These are phyloP conservation scores for Drosophila kokeensis DNA, from an alignment of 2,888 invertebrate genomes.

Conservation along the genomic window DNA sequence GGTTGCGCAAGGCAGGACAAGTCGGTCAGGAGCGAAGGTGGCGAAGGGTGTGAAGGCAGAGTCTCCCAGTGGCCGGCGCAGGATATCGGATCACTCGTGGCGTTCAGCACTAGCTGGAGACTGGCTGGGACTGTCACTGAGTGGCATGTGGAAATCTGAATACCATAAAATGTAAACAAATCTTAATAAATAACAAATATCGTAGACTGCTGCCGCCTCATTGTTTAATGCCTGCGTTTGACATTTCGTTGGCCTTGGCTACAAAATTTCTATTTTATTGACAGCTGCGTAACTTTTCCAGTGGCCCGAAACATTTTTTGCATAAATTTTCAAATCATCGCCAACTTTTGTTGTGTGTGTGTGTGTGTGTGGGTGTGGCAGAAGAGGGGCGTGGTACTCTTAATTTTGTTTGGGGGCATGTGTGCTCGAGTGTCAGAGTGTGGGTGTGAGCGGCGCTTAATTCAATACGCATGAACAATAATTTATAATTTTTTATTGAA, in stretches of 20 bases:
- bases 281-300: constrained; percentile 58
- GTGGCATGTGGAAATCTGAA: constrained; percentile 36
- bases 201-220: constrained; percentile 21
- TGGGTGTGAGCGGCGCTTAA: constrained; percentile 41
- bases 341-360: constrained; percentile 24
- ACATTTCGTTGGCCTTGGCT: constrained; percentile 33
- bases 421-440: neutral
- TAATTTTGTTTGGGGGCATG: constrained; percentile 16
- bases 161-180: constrained; percentile 68
- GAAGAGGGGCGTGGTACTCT: neutral
- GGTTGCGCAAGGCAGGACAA: neutral
- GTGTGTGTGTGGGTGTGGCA: constrained; percentile 11
- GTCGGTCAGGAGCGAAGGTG: neutral
- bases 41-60: fast-evolving
- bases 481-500: constrained; percentile 74
- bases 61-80: constrained; percentile 32
- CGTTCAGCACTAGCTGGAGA: neutral
- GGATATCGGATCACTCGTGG: constrained; percentile 10
- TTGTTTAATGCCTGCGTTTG: constrained; percentile 25
- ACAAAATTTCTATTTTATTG: constrained; percentile 68
- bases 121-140: neutral
- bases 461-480: constrained; percentile 73
- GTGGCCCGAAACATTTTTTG: constrained; percentile 40
- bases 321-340: constrained; percentile 66
- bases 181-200: constrained; percentile 72